A percentile compares a stretch with the other conserved stretches of the same genome.
Conservation (phyloP, 2,888 invertebrate genomes). For the Phanerotoma sp. region DNA sequence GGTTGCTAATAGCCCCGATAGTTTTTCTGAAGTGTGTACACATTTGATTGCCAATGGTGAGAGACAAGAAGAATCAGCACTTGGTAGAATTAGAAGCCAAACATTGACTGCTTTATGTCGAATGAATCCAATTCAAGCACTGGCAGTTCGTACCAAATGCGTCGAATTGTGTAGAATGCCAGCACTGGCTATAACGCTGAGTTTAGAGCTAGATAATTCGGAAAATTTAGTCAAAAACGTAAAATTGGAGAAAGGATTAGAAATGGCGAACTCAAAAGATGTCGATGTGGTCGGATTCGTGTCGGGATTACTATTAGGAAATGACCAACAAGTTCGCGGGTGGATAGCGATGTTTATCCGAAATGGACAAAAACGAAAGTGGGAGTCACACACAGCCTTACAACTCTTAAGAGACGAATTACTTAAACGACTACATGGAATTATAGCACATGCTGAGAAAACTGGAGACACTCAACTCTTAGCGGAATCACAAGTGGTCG, state of each 20-base stretch:
- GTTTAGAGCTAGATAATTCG: conserved; percentile 67
- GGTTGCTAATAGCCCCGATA: conserved; percentile 93
- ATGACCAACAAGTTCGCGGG: conserved; percentile 83
- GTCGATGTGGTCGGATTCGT: conserved; percentile 77
- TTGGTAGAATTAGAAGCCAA: conserved; percentile 73
- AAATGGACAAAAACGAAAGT: conserved; percentile 81
- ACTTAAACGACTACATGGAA: conserved; percentile 67
- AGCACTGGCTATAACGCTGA: conserved; percentile 80
- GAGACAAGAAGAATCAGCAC: conserved; percentile 79
- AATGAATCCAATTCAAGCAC: conserved; percentile 86
- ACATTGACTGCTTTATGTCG: conserved; percentile 80
- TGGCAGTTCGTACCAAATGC: conserved; percentile 83
- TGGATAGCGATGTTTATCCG: conserved; percentile 94
- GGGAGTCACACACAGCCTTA: conserved; percentile 72
- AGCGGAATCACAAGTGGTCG: conserved; percentile 70
- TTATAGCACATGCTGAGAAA: conserved; percentile 65
- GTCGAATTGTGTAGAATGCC: conserved; percentile 89
- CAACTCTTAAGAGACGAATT: conserved; percentile 75
- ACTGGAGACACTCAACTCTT: conserved; percentile 60
- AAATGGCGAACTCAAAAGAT: conserved; percentile 45
- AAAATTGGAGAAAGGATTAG: too few relatives aligned
- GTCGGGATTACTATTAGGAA: conserved; percentile 85
- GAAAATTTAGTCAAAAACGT: too few relatives aligned
- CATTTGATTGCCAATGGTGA: conserved; percentile 86
- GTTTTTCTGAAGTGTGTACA: conserved; percentile 86